Conservation (phyloP, 2,113 vertebrate species). For the Drymodes brunneopygia region DNA sequence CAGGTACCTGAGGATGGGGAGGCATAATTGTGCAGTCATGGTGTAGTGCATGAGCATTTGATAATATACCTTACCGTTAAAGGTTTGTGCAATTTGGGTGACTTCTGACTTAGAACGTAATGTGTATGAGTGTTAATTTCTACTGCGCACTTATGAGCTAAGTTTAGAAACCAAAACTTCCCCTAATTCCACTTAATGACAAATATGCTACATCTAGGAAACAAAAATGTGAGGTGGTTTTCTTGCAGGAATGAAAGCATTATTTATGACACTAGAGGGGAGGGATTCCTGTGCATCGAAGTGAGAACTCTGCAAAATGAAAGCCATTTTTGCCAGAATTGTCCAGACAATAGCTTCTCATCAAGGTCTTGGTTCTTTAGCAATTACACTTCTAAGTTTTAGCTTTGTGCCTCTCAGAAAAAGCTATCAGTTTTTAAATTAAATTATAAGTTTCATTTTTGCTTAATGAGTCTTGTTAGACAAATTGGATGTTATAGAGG, state of each 20-base stretch:
- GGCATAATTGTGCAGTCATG: neutral
- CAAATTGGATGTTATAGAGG: neutral
- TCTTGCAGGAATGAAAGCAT: neutral
- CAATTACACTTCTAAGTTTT: neutral
- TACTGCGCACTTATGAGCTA: neutral
- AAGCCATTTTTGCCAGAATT: neutral
- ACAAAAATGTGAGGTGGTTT: neutral
- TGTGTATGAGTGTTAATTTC: neutral
- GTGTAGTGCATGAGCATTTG: neutral
- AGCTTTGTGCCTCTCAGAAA: neutral
- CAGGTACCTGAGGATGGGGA: neutral
- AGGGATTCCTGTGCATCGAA: neutral
- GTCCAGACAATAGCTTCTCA: neutral
- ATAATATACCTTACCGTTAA: neutral
- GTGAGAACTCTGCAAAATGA: neutral
- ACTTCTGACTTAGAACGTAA: neutral
- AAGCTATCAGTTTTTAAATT: neutral
- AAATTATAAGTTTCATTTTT: neutral
- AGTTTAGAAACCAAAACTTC: neutral
- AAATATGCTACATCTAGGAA: neutral
- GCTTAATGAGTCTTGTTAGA: neutral
- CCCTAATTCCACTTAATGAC: neutral
- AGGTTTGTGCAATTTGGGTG: neutral
- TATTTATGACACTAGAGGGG: neutral
- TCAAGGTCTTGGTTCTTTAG: neutral